Evolutionary conservation across 2,888 invertebrate genomes (phyloP), one percentile per base, ranked within the genome.

Genomic region (Acronicta aceris): DNA sequence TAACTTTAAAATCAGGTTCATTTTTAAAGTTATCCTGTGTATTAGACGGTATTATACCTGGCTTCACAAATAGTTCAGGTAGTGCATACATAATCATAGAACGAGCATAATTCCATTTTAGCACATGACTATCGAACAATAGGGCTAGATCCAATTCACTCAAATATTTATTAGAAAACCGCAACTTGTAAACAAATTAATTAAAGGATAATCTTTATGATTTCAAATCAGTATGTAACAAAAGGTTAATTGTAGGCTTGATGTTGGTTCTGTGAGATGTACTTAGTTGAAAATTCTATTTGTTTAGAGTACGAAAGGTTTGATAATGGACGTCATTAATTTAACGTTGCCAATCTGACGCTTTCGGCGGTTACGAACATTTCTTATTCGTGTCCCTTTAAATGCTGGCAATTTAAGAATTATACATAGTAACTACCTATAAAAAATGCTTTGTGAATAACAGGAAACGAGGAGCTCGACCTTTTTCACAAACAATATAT

Each of bases 301-400:
- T 84, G 83, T 84, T 83, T 81, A 75, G 74, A 71, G 71, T 67
- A 68, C 69, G 79, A 79, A 83, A 81, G 78, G 76, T 77, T 77
- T 79, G 70, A 77, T 86, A 85, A 86, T 84, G 78, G 82, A 65
- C 57, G 71, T 71, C 84, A 81, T 86, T 86, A 84, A 85, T 85
- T 85, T 77, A 74, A 73, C 78, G 81, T 78, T 79, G 66, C 79
- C 81, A 78, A 84, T 83, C 69, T 75, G 77, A 74, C 68, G 76
- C 68, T 80, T 66, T 65, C 50, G 66, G 66, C 48, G 66, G 65
- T 54, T 47, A 17, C 65, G 63, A 62, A 61, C 63, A 67, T 72
- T 65, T 74, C 74, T 81, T 79, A 68, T 74, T 78, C 59, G 63
- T 50, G 51, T 65, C 66, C 65, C 69, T 59, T 67, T 59, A 63